A percentile compares a stretch with the other conserved stretches of the same genome.
Conservation (phyloP, 1,140 invertebrate species). For the Galendromus occidentalis region DNA sequence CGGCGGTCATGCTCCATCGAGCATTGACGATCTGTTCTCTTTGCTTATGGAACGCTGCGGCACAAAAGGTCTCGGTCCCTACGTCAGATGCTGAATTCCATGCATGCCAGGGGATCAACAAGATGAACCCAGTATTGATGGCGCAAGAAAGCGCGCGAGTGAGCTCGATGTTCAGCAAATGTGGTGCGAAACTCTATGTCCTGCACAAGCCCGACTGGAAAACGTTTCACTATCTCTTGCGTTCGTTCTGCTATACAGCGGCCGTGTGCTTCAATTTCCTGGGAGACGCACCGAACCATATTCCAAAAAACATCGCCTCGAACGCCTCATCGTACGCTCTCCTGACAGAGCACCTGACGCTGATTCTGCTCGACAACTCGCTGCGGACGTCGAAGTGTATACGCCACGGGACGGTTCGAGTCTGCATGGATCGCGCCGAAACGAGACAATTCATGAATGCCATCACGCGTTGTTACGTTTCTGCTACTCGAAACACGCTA, state of each 20-base stretch:
- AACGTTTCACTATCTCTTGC: not conserved
- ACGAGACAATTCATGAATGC: not conserved
- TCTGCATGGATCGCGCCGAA: not conserved
- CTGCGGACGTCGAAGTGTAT: not conserved
- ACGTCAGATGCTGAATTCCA: not conserved
- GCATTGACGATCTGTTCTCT: no score
- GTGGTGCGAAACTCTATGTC: slow-evolving; percentile 1
- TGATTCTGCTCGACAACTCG: not conserved
- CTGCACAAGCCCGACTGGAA: not conserved
- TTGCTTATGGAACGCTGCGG: no score
- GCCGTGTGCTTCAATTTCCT: not conserved
- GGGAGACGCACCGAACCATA: not conserved
- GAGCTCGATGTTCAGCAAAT: not conserved
- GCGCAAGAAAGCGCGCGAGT: not conserved
- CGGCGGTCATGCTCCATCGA: no score
- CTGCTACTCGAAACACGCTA: not conserved
- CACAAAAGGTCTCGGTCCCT: not conserved
- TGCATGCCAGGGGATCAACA: not conserved
- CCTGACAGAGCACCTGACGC: not conserved
- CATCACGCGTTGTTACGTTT: not conserved
- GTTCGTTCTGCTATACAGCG: not conserved
- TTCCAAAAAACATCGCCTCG: not conserved
- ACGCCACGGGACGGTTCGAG: not conserved
- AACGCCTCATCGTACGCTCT: not conserved
- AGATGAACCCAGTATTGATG: slow-evolving; percentile 4